Percentiles rank a stretch among this genome's conserved stretches.
Conservation (phyloP, 64 coral and sea anemone genomes). For the Pocillopora damicornis region DNA sequence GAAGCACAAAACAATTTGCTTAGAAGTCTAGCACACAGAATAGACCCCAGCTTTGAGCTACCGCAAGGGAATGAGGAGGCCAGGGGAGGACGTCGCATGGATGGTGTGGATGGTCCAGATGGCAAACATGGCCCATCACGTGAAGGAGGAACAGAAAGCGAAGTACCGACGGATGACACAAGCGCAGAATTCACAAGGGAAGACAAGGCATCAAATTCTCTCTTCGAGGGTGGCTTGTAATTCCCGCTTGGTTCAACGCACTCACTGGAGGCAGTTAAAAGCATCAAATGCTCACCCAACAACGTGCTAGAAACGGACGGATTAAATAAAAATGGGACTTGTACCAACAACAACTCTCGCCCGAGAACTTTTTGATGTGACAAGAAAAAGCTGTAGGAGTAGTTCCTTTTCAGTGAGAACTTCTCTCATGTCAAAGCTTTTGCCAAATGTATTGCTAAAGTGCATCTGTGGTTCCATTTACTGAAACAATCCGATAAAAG, state of each 20-base stretch:
- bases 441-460: too few relatives aligned
- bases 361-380: too few relatives aligned
- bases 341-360: too few relatives aligned
- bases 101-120: neutral
- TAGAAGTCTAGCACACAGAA: conserved; percentile 11
- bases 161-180: neutral
- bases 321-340: neutral
- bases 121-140: neutral
- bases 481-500: too few relatives aligned
- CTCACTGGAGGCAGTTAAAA: neutral
- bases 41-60: conserved; percentile 22
- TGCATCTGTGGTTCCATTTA: too few relatives aligned
- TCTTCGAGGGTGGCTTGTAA: neutral
- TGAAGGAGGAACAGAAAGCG: neutral
- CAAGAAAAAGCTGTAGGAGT: too few relatives aligned
- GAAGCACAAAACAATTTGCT: conserved; percentile 48
- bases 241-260: neutral
- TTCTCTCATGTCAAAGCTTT: too few relatives aligned
- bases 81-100: neutral
- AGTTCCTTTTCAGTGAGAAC: too few relatives aligned
- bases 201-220: neutral
- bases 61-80: neutral
- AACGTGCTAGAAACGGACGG: neutral
- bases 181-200: neutral
- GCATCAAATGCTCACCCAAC: neutral